phyloP scores from a whole-genome alignment of 2,113 vertebrate species.

The Argyrosomus japonicus region DNA sequence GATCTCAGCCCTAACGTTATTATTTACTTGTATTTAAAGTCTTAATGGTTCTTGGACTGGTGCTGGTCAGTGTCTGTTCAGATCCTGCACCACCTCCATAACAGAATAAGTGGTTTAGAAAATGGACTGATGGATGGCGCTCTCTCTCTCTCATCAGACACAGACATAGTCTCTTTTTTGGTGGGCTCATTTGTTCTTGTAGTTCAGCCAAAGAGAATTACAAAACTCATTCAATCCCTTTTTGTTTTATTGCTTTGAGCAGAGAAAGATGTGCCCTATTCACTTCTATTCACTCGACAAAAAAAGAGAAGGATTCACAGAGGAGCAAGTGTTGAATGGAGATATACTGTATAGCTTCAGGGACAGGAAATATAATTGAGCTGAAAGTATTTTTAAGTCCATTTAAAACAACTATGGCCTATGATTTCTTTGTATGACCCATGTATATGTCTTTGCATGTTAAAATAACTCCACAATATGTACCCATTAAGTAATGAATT shows the following conservation, averaged over 20 bases:
- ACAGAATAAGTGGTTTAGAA: neutral
- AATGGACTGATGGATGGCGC: slow-evolving; percentile 16
- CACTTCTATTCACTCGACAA: slow-evolving; percentile 33
- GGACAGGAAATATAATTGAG: slow-evolving; percentile 29
- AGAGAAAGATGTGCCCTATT: slow-evolving; percentile 49
- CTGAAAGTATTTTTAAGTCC: slow-evolving; percentile 3
- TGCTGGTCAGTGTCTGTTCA: neutral
- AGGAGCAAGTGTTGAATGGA: slow-evolving; percentile 49
- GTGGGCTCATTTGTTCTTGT: slow-evolving; percentile 24
- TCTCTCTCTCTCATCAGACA: slow-evolving; percentile 3
- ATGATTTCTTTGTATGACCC: neutral
- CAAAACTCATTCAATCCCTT: slow-evolving; percentile 46
- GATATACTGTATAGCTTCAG: slow-evolving; percentile 46
- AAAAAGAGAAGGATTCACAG: slow-evolving; percentile 55
- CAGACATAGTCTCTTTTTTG: slow-evolving; percentile 8
- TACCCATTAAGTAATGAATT: too few species aligned
- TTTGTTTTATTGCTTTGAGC: slow-evolving; percentile 56
- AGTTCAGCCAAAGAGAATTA: slow-evolving; percentile 51
- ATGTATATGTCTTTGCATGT: neutral
- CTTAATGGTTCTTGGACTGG: neutral
- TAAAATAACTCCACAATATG: neutral
- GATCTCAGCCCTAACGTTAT: neutral
- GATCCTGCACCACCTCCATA: too few species aligned
- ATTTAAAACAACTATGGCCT: slow-evolving; percentile 3
- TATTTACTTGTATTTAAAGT: neutral